Base-by-base conservation (phyloP, 2,888 invertebrate genomes). In the Slavum lentiscoides region DNA sequence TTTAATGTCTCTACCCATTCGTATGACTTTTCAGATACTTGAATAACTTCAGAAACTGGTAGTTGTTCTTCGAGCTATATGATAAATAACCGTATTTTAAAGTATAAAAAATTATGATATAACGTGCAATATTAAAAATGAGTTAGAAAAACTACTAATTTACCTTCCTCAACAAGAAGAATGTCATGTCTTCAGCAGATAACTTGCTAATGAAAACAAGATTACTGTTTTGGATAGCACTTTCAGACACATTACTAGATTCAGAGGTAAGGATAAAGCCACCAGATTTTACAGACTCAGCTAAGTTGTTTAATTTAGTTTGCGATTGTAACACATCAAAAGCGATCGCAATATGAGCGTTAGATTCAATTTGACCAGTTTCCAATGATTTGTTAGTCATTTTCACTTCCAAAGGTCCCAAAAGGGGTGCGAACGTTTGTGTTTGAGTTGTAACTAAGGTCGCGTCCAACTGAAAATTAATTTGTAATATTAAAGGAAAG, bases 1-100 rank as follows among this genome's bases (percentile, higher is more conserved):
- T 96, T 96, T 59, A 97, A 87, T 15, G 88, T 87, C 72, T 94
- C 93, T 70, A 97, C 91, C 97, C 97, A 97, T 2, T 86, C 86
- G 87, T 91, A 95, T 85, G 90, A 89, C 82, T 90, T 90, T 85
- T 93, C 93, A 0, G 91, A 90, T 43, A 93, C 88, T 83, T 91
- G 89, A 2, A 95, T 87, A 0, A 93, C 88, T n/a, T 88, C 87
- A 68, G 86, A 85, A 1, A 85, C 74, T 7, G 88, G 87, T 83
- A 86, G 84, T 72, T 83, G 83, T 58, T 77, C 82, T 39, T 82
- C 58, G 82, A 83, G 74, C 43, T 81, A 55, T 11, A 49, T 49
- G 43, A 43, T 11, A 43, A 49, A 15, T 13, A 49, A 49, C 13
- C 49, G 13, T 1, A 55, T 19, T 19, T 55, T 3, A 19, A 68